phyloP scores from a whole-genome alignment of 2,113 vertebrate species.

The Otus sunia region DNA sequence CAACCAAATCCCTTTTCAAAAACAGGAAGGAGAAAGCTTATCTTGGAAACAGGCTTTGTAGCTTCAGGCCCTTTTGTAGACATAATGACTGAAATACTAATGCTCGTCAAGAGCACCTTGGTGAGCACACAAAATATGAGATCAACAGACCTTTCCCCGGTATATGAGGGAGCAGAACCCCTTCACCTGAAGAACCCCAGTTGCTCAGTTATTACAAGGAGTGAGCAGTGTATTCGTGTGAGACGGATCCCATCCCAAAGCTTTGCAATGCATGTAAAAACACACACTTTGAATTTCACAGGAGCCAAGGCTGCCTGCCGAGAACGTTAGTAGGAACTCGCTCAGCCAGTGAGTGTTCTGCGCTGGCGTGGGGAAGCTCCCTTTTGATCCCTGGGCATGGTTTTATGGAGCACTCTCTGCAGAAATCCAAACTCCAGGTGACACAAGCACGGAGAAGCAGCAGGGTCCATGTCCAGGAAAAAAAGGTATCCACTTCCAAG shows the following conservation, averaged over 20 bases:
- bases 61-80: neutral
- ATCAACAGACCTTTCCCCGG: neutral
- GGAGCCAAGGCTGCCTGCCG: neutral
- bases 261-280: neutral
- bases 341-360: neutral
- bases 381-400: neutral
- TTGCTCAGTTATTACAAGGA: neutral
- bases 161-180: neutral
- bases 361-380: neutral
- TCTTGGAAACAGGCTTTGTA: neutral
- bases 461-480: neutral
- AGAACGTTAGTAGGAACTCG: neutral
- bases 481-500: neutral
- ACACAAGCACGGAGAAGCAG: neutral
- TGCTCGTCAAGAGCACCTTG: neutral
- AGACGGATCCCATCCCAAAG: neutral
- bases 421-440: neutral
- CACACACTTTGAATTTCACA: neutral
- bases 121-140: rapidly evolving
- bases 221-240: rapidly evolving
- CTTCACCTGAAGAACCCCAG: neutral
- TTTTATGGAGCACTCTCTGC: neutral
- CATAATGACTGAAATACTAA: neutral
- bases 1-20: conserved; percentile 3
- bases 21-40: conserved; percentile 15